Percentiles rank a stretch among this genome's conserved stretches.
Conservation (phyloP, 2,113 vertebrate species). For the Sceloporus tristichus region DNA sequence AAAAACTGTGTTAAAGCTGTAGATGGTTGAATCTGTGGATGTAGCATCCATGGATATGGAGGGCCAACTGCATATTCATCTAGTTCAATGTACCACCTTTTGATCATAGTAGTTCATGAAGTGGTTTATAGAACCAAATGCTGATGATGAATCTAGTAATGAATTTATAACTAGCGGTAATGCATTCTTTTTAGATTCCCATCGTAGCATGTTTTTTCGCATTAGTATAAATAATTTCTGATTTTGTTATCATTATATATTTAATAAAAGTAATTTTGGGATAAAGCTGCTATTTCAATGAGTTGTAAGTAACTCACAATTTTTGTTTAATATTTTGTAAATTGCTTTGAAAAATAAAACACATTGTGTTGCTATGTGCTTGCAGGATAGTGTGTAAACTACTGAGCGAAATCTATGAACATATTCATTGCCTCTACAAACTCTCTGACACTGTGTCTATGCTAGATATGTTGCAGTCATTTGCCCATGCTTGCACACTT, state of each 20-base stretch:
- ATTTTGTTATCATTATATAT: slow-evolving; percentile 8
- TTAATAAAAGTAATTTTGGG: background rate
- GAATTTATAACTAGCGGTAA: no score
- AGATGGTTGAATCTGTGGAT: no score
- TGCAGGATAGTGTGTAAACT: slow-evolving; percentile 92
- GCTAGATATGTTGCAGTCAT: slow-evolving; percentile 96
- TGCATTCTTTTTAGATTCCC: no score
- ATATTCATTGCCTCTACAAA: slow-evolving; percentile 95
- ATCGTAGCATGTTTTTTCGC: background rate
- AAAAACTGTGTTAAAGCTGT: no score
- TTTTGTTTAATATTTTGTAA: background rate
- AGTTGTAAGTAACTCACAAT: background rate
- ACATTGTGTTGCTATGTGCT: slow-evolving; percentile 44
- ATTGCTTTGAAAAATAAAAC: slow-evolving; percentile 16
- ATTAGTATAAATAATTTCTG: background rate
- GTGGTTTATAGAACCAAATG: background rate
- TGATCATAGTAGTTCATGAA: background rate
- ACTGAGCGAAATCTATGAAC: slow-evolving; percentile 87
- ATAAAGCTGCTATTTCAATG: background rate
- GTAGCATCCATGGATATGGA: no score
- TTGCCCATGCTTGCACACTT: slow-evolving; percentile 92
- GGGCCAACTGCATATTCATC: no score
- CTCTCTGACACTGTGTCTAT: slow-evolving; percentile 94
- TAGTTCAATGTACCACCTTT: background rate
- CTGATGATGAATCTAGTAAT: background rate